Conservation (phyloP, 53 echinoderm and acorn worm genomes). For the Echinometra lucunter region DNA sequence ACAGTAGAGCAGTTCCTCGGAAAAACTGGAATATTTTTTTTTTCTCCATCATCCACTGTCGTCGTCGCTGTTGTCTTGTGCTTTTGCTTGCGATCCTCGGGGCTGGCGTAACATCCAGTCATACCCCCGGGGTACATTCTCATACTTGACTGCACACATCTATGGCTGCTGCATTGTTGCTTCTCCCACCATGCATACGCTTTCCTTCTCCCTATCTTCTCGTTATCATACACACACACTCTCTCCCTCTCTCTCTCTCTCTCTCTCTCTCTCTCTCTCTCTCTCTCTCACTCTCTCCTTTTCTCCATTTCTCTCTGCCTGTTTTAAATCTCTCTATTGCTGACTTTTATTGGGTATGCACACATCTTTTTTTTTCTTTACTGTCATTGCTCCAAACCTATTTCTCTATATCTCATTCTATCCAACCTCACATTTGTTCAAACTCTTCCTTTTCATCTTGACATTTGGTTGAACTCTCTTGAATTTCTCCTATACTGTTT, state of each 20-base stretch:
- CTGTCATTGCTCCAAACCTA: neutral
- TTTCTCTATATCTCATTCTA: neutral
- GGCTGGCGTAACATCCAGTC: constrained; percentile 56
- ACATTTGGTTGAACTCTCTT: neutral
- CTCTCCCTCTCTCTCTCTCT: neutral
- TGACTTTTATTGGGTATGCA: neutral
- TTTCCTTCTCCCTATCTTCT: constrained; percentile 10
- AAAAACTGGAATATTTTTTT: constrained; percentile 49
- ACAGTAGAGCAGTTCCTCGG: constrained; percentile 43
- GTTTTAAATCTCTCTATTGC: neutral
- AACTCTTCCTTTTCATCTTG: neutral
- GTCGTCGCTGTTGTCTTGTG: neutral
- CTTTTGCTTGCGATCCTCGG: constrained; percentile 1
- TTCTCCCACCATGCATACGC: constrained; percentile 34
- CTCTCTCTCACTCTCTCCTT: neutral
- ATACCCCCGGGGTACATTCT: constrained; percentile 55
- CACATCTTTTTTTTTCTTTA: neutral
- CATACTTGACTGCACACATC: constrained; percentile 62
- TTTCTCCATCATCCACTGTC: neutral
- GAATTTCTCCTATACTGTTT: neutral
- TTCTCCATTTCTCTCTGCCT: neutral
- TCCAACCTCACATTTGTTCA: neutral
- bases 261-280: neutral
- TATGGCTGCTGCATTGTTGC: constrained; percentile 62
- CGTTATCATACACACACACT: too few species aligned